Conservation (phyloP, 2,113 vertebrate genomes). For the Xenopus tropicalis region DNA sequence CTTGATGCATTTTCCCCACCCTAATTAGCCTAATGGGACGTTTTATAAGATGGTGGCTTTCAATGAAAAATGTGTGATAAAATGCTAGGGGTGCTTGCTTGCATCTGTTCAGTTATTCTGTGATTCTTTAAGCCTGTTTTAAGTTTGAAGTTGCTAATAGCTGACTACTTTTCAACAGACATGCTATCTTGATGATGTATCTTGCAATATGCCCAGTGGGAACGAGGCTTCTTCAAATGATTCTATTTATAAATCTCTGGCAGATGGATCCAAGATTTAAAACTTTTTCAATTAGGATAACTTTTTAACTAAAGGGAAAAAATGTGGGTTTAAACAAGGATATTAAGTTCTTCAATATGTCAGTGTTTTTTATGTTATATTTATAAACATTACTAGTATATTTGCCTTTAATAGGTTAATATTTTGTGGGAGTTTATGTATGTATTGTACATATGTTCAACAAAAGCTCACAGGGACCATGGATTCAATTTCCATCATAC, state of each 20-base stretch:
- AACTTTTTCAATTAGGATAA: constrained; percentile 42
- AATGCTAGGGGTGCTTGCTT: constrained; percentile 37
- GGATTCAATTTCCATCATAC: too few species aligned
- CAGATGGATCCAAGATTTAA: constrained; percentile 41
- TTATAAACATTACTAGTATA: too few species aligned
- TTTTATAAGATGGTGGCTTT: constrained; percentile 9
- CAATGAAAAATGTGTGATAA: constrained; percentile 21
- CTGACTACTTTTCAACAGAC: constrained; percentile 42
- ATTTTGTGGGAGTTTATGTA: too few species aligned
- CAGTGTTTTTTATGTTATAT: too few species aligned
- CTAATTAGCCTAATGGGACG: constrained; percentile 28
- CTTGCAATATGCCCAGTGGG: constrained; percentile 41
- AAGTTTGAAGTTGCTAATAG: constrained; percentile 43
- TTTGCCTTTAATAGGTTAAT: too few species aligned
- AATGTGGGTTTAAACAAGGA: background rate
- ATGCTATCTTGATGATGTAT: constrained; percentile 45
- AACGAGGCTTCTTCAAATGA: constrained; percentile 40
- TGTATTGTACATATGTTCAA: too few species aligned
- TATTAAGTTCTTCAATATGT: too few species aligned
- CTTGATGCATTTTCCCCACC: constrained; percentile 19
- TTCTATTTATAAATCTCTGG: constrained; percentile 42
- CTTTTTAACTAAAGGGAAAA: constrained; percentile 7
- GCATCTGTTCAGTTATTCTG: constrained; percentile 36
- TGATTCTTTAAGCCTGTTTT: constrained; percentile 34
- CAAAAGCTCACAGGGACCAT: too few species aligned